Evolutionary conservation across 2,888 invertebrate genomes (phyloP).

Genomic region (Caenorhabditis becei): DNA sequence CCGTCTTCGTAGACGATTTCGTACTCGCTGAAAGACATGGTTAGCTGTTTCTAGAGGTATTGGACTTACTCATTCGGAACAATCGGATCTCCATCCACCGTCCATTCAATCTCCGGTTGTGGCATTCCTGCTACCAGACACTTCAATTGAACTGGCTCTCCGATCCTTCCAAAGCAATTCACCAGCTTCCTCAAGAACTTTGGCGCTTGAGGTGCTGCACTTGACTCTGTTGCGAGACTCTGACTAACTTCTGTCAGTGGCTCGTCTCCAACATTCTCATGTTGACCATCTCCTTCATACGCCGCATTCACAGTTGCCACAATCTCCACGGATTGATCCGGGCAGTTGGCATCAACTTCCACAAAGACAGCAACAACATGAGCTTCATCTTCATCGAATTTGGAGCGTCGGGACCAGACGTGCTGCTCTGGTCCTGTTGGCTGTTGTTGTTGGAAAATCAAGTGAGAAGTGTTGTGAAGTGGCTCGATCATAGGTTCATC

Average conservation of each 20-base stretch:
- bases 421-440: constrained; percentile 56
- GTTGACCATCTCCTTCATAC: constrained; percentile 43
- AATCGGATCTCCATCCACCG: constrained; percentile 80
- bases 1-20: constrained; percentile 80
- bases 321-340: constrained; percentile 73
- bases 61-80: constrained; percentile 71
- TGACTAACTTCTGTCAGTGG: constrained; percentile 62
- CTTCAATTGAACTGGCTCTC: constrained; percentile 74
- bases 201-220: constrained; percentile 66
- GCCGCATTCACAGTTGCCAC: constrained; percentile 72
- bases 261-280: constrained; percentile 15
- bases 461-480: constrained; percentile 55
- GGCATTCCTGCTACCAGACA: constrained; percentile 82
- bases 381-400: constrained; percentile 64
- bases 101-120: constrained; percentile 81
- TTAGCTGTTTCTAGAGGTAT: no score
- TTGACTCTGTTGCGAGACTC: constrained; percentile 64
- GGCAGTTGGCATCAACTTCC: constrained; percentile 74
- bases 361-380: constrained; percentile 74
- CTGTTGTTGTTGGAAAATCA: constrained; percentile 51
- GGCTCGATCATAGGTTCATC: constrained; percentile 54
- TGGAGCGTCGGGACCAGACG: constrained; percentile 65
- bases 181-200: constrained; percentile 69
- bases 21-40: constrained; percentile 79
- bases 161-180: constrained; percentile 62